Conservation (phyloP, 2,113 vertebrate species). For the Epinephelus moara region DNA sequence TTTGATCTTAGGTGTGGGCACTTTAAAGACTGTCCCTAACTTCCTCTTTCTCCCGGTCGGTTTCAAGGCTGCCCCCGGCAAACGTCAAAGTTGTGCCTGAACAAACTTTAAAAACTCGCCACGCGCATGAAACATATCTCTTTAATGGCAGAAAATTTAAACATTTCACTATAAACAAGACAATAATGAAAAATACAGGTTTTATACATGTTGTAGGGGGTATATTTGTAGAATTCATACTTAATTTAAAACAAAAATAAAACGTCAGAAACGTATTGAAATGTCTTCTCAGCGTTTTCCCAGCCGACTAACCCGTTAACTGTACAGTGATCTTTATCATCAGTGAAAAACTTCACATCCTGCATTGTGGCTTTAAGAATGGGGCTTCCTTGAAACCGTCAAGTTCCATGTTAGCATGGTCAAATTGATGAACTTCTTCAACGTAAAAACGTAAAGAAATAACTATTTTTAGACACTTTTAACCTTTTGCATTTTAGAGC, state of each 20-base stretch:
- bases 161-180: not conserved
- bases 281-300: accelerated
- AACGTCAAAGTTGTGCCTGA: not conserved
- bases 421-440: constrained; percentile 76
- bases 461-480: constrained; percentile 5
- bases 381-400: constrained; percentile 83
- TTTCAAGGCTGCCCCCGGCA: constrained; percentile 76
- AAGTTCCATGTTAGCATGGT: constrained; percentile 77
- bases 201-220: not conserved
- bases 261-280: accelerated
- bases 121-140: not conserved
- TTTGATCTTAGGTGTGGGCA: constrained; percentile 27
- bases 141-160: not conserved
- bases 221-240: not conserved
- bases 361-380: constrained; percentile 82
- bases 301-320: not conserved
- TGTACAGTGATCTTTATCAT: not conserved
- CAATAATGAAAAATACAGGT: not conserved
- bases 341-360: constrained; percentile 29
- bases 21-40: constrained; percentile 77
- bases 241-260: not conserved
- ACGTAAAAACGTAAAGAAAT: constrained; percentile 59
- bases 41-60: constrained; percentile 61
- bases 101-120: not conserved
- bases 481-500: not conserved